These are phyloP conservation scores for Cetonia aurata DNA, from an alignment of 2,888 invertebrate genomes.

Conservation along the genomic window DNA sequence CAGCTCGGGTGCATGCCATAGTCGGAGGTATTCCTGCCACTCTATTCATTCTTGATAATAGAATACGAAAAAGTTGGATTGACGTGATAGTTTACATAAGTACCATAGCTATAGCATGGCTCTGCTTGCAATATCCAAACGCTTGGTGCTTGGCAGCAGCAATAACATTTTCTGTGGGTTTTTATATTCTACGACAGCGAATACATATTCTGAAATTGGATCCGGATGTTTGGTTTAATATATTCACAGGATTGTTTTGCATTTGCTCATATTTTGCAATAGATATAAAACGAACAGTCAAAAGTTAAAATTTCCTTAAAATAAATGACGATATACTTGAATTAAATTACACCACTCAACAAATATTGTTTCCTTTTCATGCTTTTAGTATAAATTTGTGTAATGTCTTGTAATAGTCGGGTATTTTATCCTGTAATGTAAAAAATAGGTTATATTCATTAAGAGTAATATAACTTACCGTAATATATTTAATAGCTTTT, in stretches of 20 bases:
- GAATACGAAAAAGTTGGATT: conserved; percentile 32
- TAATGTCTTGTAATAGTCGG: too few relatives aligned
- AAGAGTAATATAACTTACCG: too few relatives aligned
- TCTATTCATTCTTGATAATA: conserved; percentile 24
- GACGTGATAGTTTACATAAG: conserved; percentile 34
- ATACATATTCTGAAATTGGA: not conserved
- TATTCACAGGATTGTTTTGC: not conserved
- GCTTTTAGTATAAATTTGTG: too few relatives aligned
- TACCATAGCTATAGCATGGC: conserved; percentile 8
- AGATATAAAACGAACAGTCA: not conserved
- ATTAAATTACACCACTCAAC: too few relatives aligned
- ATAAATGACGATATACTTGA: too few relatives aligned
- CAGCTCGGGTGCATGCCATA: conserved; percentile 47
- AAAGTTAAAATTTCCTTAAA: too few relatives aligned
- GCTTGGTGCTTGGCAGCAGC: conserved; percentile 12
- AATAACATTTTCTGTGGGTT: conserved; percentile 19
- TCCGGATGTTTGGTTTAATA: conserved; percentile 26
- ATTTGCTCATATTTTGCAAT: not conserved
- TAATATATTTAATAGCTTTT: too few relatives aligned
- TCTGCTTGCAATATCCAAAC: conserved; percentile 18
- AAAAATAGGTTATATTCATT: too few relatives aligned
- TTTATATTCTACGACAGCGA: conserved; percentile 9
- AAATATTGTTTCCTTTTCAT: too few relatives aligned
- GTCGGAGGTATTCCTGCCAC: conserved; percentile 38
- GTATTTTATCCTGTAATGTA: too few relatives aligned